These are phyloP conservation scores for Ammodytes dubius DNA, from an alignment of 2,113 vertebrate genomes.

Conservation along the genomic window DNA sequence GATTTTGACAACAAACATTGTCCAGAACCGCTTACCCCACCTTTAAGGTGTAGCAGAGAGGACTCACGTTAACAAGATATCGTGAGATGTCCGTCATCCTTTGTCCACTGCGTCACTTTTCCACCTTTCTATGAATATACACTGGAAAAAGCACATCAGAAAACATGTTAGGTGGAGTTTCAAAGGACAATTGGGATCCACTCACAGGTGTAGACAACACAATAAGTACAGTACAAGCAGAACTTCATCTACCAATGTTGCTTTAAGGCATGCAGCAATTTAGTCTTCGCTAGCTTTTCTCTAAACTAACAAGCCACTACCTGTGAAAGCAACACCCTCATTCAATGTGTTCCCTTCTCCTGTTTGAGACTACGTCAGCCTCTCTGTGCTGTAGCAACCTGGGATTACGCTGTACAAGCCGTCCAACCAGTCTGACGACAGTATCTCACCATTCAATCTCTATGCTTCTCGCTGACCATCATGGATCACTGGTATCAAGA, in stretches of 20 bases:
- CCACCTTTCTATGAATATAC: background rate
- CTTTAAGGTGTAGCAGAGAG: background rate
- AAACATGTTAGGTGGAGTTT: constrained; percentile 1
- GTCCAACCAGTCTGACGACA: constrained; percentile 73
- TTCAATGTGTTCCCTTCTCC: background rate
- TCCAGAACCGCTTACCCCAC: too few species aligned
- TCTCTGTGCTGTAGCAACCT: background rate
- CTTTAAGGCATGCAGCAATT: background rate
- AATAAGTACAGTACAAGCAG: background rate
- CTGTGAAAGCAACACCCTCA: background rate
- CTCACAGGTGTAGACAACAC: background rate
- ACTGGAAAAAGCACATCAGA: background rate
- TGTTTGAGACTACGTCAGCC: constrained; percentile 17
- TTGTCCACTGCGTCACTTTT: background rate
- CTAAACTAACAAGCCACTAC: background rate
- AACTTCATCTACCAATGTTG: background rate
- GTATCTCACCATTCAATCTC: constrained; percentile 13
- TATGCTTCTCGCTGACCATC: constrained; percentile 23
- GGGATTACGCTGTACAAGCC: constrained; percentile 21
- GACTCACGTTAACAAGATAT: constrained; percentile 80
- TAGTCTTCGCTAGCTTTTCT: background rate
- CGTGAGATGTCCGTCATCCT: constrained; percentile 71
- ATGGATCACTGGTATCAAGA: constrained; percentile 25
- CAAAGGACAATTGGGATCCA: constrained; percentile 6
- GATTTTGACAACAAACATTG: too few species aligned